Percentiles rank a stretch among this genome's conserved stretches.
These are phyloP conservation scores for Drosophila funebris DNA, from an alignment of 1,140 invertebrate species.

Conservation along the genomic window DNA sequence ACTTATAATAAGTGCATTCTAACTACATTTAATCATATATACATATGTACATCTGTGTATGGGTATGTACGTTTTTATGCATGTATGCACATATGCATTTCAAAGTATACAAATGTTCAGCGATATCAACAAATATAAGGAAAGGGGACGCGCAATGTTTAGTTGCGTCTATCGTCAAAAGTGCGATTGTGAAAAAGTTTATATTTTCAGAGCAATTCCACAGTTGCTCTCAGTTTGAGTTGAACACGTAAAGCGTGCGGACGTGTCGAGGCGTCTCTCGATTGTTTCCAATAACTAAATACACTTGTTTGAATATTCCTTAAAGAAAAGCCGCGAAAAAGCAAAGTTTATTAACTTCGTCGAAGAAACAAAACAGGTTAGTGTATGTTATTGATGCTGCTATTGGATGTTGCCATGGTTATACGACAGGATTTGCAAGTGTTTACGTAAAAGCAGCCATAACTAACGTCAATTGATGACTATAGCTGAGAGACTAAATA, in stretches of 20 bases:
- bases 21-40: slow-evolving; percentile 5
- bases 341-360: slow-evolving; percentile 32
- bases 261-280: slow-evolving; percentile 40
- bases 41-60: too few species aligned
- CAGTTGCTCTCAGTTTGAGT: slow-evolving; percentile 50
- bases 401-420: slow-evolving; percentile 11
- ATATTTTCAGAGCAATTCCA: slow-evolving; percentile 47
- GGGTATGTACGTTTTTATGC: too few species aligned
- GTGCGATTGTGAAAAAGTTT: slow-evolving; percentile 50
- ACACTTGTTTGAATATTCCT: slow-evolving; percentile 13
- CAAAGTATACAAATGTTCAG: neutral
- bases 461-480: slow-evolving; percentile 9
- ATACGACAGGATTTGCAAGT: slow-evolving; percentile 53
- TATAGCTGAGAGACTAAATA: slow-evolving; percentile 7
- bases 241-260: slow-evolving; percentile 47
- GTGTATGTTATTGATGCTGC: too few species aligned
- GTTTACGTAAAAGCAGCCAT: slow-evolving; percentile 58
- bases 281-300: neutral
- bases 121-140: slow-evolving; percentile 28
- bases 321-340: slow-evolving; percentile 56
- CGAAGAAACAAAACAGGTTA: slow-evolving; percentile 73
- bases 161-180: slow-evolving; percentile 11
- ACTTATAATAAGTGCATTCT: neutral
- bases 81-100: neutral
- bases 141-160: slow-evolving; percentile 17